These are phyloP conservation scores for Ornithorhynchus anatinus DNA, from an alignment of 2,113 vertebrate genomes.

Conservation along the genomic window DNA sequence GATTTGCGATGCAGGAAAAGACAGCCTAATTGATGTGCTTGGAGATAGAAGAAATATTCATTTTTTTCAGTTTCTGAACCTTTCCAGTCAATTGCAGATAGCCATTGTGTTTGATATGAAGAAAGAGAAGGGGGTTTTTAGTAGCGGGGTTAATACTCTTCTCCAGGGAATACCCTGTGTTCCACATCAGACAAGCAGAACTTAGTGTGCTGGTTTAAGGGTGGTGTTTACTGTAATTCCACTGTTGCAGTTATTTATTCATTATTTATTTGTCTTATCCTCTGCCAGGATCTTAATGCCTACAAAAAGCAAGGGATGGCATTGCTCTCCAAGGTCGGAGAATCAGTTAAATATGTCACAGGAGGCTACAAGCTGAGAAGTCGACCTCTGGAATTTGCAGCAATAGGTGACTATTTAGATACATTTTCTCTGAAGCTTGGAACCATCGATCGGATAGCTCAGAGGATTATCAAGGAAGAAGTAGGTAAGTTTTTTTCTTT, in stretches of 20 bases:
- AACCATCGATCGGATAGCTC: constrained; percentile 95
- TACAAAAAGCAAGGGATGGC: constrained; percentile 94
- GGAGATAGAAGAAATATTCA: not conserved
- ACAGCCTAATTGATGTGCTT: no score
- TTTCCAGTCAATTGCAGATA: not conserved
- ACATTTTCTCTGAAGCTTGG: constrained; percentile 93
- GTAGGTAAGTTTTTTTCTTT: constrained; percentile 74
- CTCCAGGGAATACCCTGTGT: not conserved
- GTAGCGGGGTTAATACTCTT: not conserved
- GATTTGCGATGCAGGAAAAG: no score
- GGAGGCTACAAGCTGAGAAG: constrained; percentile 92
- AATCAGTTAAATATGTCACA: constrained; percentile 93
- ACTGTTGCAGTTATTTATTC: accelerated
- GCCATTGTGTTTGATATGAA: no score
- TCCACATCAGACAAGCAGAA: no score
- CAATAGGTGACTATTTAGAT: constrained; percentile 93
- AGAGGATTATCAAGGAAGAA: constrained; percentile 96
- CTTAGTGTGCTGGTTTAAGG: not conserved
- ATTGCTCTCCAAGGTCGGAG: constrained; percentile 89
- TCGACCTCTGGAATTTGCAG: constrained; percentile 87
- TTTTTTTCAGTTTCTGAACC: not conserved
- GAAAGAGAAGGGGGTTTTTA: not conserved
- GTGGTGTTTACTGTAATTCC: not conserved
- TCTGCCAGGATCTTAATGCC: constrained; percentile 85
- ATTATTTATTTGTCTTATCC: no score